A percentile compares a stretch with the other conserved stretches of the same genome.
These are phyloP conservation scores for Chaetodon trifascialis DNA, from an alignment of 2,113 vertebrate species.

Conservation along the genomic window DNA sequence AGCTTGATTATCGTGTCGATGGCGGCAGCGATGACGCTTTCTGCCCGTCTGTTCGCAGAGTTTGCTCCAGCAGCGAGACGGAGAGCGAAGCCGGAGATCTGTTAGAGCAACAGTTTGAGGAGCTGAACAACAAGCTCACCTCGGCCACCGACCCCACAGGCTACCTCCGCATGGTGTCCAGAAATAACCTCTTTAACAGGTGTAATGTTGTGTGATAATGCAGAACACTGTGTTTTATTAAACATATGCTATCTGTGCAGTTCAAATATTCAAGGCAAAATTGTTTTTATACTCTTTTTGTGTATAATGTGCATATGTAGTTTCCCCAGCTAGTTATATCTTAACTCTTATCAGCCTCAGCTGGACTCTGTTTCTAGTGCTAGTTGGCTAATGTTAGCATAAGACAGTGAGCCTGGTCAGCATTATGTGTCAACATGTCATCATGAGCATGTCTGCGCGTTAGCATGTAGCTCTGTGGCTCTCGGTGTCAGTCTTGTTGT, in stretches of 20 bases:
- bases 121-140: constrained; percentile 89
- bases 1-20: no score
- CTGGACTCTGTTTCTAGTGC: no score
- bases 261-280: no score
- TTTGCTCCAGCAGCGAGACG: constrained; percentile 91
- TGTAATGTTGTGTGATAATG: constrained; percentile 41
- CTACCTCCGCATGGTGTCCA: constrained; percentile 93
- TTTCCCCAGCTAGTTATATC: no score
- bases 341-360: no score
- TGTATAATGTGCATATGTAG: no score
- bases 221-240: no score
- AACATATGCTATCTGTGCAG: no score
- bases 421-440: no score
- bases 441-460: not conserved
- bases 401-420: no score
- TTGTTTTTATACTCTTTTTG: no score
- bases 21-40: not conserved
- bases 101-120: constrained; percentile 93
- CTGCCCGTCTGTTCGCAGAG: constrained; percentile 73
- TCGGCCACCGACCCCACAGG: constrained; percentile 90
- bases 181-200: constrained; percentile 95
- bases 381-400: no score
- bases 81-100: constrained; percentile 95
- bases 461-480: not conserved
- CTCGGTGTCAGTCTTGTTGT: not conserved